Base-by-base conservation (phyloP, 2,113 vertebrate genomes). In the Catharus fuscescens region DNA sequence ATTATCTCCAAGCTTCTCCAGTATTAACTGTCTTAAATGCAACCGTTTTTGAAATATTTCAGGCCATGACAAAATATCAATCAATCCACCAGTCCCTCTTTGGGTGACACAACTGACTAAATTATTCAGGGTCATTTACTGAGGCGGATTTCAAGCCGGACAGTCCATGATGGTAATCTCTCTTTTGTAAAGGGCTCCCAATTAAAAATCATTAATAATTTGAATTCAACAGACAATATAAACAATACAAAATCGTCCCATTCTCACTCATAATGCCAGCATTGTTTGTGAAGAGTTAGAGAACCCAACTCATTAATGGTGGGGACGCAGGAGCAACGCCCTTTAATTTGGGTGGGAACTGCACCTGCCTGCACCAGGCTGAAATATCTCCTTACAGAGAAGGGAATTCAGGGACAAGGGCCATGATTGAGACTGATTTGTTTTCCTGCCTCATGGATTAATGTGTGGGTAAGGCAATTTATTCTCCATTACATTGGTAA, bases 81-180 rank as follows among this genome's bases (percentile, higher is more conserved):
- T 96, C 95, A 94, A 88, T 93, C 95, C 93, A 89, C 94, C 90
- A 36, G 50, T 93, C 59, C 62, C 96, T 84, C 79, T 93, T 89
- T 96, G 94, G 90, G 96, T 96, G 88, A 83, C 83, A 95, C 87
- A 95, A 95, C 74, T 18, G 93, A 94, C 81, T 93, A 56, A 95
- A 97, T 97, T 97, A 92, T 95, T 97, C 95, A 94, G 81, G 83
- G 90, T 96, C 77, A 48, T 93, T 97, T 92, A 90, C 80, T 61
- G 42, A 96, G 92, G 94, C 76, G 95, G 83, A 96, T 92, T 94
- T 97, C 80, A 95, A 85, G 64, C 66, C 83, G 92, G 81, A 95
- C 81, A 93, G 81, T 87, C 61, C 78, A 52, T 86, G 71, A 74
- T 90, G 92, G 76, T 91, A 93, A 95, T 76, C 80, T 95, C 83